phyloP scores from a whole-genome alignment of 2,888 invertebrate genomes.

The Cheilosia scutellata region DNA sequence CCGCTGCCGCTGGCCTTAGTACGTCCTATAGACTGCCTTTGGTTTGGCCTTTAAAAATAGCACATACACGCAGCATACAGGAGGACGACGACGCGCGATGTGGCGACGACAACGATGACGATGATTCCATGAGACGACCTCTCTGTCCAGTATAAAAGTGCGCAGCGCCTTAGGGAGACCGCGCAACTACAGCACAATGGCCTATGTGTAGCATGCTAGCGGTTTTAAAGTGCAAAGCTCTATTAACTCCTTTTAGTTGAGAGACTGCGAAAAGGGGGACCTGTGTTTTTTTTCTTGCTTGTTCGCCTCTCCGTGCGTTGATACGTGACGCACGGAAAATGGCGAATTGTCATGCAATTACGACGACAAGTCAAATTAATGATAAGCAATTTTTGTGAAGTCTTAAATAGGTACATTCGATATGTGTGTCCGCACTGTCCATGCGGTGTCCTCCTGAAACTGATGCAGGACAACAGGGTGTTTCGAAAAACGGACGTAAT shows the following conservation, averaged over 20 bases:
- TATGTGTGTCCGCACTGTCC: constrained; percentile 46
- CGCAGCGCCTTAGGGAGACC: constrained; percentile 36
- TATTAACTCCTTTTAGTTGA: constrained; percentile 61
- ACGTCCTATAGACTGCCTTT: constrained; percentile 28
- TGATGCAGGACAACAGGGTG: constrained; percentile 36
- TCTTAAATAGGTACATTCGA: constrained; percentile 64
- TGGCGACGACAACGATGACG: constrained; percentile 43
- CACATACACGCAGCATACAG: constrained; percentile 21
- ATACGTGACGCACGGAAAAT: constrained; percentile 73
- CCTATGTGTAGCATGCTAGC: constrained; percentile 45
- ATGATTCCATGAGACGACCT: constrained; percentile 36
- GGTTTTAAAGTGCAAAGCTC: constrained; percentile 68
- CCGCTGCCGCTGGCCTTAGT: constrained; percentile 20
- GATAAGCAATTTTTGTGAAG: constrained; percentile 72
- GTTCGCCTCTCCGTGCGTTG: constrained; percentile 9
- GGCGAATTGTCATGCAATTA: constrained; percentile 75
- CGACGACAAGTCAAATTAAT: constrained; percentile 75
- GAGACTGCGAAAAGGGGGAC: not conserved
- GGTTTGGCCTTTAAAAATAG: constrained; percentile 56
- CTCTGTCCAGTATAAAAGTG: constrained; percentile 20
- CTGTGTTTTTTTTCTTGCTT: not conserved
- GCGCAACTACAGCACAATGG: constrained; percentile 42
- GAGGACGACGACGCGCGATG: constrained; percentile 15
- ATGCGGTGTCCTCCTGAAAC: constrained; percentile 19
- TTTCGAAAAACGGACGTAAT: constrained; percentile 32